Base-by-base conservation (phyloP, 2,797 vertebrate species). In the Manis javanica region DNA sequence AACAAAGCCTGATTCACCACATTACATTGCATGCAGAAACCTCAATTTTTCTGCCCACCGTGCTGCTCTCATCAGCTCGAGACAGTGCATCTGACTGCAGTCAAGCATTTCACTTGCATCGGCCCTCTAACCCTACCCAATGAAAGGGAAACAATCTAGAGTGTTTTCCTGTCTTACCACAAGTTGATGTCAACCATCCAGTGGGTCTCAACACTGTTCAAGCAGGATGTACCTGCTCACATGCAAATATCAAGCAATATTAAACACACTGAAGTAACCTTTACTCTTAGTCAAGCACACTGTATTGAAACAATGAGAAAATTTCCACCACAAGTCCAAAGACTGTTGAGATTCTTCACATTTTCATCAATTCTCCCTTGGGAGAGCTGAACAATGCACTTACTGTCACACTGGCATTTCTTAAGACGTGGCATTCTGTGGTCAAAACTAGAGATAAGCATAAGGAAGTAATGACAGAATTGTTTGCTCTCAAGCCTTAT, bases 111-210 rank as follows among this genome's bases (percentile, higher is more conserved):
- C 13, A 5, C 87, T 26, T 31, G 46, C 31, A 7, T 42, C 46
- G 55, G 69, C 68, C 71, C 92, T 78, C 59, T 55, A 39, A 15
- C 81, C 49, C 49, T 46, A 59, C 72, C 49, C 78, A 14, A 1
- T 7, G 37, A 79, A 72, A 94, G 55, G 87, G 71, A 89, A 15
- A 93, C 96, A 46, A 69, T 85, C 34, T 90, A 86, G 97, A 91
- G 94, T 46, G 24, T 61, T 66, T 72, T 79, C 84, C 77, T 66
- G 42, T 87, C 84, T 64, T 31, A 21, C 42, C 7, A 18, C 53
- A 13, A 1, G 51, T 3, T 12, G 26, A 74, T 74, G 78, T 78
- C 69, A 81, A 24, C 63, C 90, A 95, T 6, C 12, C 64, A n/a
- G 55, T 15, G 63, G 68, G 53, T 51, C 92, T 74, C 34, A 49